A percentile compares a stretch with the other conserved stretches of the same genome.
These are phyloP conservation scores for Clunio marinus DNA, from an alignment of 2,888 invertebrate species.

Conservation along the genomic window DNA sequence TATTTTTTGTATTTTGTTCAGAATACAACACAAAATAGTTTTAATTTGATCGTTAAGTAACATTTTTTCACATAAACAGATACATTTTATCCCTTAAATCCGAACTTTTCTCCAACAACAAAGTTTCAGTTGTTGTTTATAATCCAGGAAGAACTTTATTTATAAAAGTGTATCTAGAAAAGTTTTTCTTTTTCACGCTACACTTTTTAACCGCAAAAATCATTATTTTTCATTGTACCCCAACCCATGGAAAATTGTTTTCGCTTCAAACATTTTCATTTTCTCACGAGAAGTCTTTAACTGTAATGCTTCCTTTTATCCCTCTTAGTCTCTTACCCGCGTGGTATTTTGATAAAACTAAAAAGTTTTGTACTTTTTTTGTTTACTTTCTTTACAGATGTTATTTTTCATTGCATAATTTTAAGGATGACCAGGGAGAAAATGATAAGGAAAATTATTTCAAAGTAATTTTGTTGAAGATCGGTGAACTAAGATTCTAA, in stretches of 20 bases:
- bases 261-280: neutral
- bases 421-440: neutral
- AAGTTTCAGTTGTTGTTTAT: no score
- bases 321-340: no score
- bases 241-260: neutral
- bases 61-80: no score
- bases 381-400: conserved; percentile 1
- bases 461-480: no score
- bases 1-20: no score
- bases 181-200: neutral
- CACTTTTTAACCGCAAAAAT: neutral
- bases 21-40: no score
- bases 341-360: neutral
- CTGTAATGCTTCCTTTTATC: neutral
- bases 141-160: neutral
- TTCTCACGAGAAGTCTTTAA: no score
- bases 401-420: neutral
- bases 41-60: no score
- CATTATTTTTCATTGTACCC: neutral
- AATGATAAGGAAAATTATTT: no score
- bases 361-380: neutral
- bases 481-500: no score
- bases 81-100: no score
- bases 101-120: no score
- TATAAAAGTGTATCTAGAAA: neutral